Base-by-base conservation (phyloP, 1,140 invertebrate species). In the Tyrophagus putrescentiae region DNA sequence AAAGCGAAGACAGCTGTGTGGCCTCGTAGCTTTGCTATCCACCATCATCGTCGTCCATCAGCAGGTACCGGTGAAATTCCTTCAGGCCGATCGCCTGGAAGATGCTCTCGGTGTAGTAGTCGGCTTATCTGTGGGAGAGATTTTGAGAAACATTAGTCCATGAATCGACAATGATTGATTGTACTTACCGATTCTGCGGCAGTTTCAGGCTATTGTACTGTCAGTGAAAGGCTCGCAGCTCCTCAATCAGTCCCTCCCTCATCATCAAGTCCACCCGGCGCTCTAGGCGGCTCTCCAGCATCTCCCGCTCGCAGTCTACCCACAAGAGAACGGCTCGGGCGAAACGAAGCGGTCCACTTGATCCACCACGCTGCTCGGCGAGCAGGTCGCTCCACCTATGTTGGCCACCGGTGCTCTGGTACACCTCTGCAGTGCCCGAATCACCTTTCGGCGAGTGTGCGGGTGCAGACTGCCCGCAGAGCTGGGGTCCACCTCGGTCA, bases 51-150 rank as follows among this genome's bases (percentile, higher is more conserved):
- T 80, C 74, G 1, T 76, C 64, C 59, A 91, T 67, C 65, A 83
- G 77, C 61, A 92, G 73, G 72, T 93, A 98, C 5, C 83, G 75
- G 68, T 94, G 83, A 72, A 98, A 98, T 75, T 98, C 93, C 75
- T 98, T 98, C 69, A 97, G 90, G 6, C 94, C 94, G 67, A 98
- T 95, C 21, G 83, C 88, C 74, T 98, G 94, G 71, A 95, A 90
- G 56, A 97, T 84, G 16, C 94, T 94, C 73, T 82, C 82, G 5
- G 84, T 84, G 69, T 90, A n/a, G n/a, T n/a, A 91, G 74, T 89
- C 83, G 11, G 80, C 69, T 36, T 72, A 72, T 56, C 83, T 85
- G 75, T 16, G 11, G 63, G 54, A 68, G 68, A 65, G 48, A 61
- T 23, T 34, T n/a, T n/a, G n/a, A n/a, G n/a, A n/a, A n/a, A n/a